These are phyloP conservation scores for Heliconius aoede DNA, from an alignment of 2,888 invertebrate genomes.

Conservation along the genomic window DNA sequence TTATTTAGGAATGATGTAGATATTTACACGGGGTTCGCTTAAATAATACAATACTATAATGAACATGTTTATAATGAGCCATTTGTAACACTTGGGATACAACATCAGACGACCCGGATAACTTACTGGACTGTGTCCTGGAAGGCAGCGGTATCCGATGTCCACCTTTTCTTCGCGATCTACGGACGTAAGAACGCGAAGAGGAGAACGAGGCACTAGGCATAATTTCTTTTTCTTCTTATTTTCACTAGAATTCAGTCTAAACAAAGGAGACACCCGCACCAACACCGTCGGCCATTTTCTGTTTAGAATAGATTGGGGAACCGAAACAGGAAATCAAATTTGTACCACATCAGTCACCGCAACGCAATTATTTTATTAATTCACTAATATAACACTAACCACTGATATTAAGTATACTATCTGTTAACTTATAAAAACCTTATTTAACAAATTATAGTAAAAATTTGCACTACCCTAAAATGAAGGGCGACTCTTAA, in stretches of 20 bases:
- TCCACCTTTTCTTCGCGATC: slow-evolving; percentile 95
- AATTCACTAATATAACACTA: slow-evolving; percentile 67
- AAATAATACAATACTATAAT: slow-evolving; percentile 55
- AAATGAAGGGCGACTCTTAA: slow-evolving; percentile 76
- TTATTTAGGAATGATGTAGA: slow-evolving; percentile 10
- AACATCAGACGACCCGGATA: slow-evolving; percentile 79
- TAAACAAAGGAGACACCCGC: slow-evolving; percentile 93
- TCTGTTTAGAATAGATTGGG: slow-evolving; percentile 86
- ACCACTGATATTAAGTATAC: slow-evolving; percentile 70
- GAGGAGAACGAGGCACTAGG: slow-evolving; percentile 97
- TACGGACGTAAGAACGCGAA: slow-evolving; percentile 95
- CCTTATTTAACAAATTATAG: slow-evolving; percentile 72
- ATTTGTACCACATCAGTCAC: slow-evolving; percentile 69
- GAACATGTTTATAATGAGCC: slow-evolving; percentile 67
- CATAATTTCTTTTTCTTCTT: slow-evolving; percentile 88
- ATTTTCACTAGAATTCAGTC: slow-evolving; percentile 83
- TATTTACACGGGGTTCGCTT: slow-evolving; percentile 38
- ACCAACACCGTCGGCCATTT: slow-evolving; percentile 92
- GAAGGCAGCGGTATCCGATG: slow-evolving; percentile 93
- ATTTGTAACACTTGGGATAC: slow-evolving; percentile 67
- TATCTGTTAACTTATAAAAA: slow-evolving; percentile 71
- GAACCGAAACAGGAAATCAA: slow-evolving; percentile 76
- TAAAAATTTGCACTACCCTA: slow-evolving; percentile 73
- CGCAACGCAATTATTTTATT: slow-evolving; percentile 56
- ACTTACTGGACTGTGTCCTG: slow-evolving; percentile 91